Evolutionary conservation across 2,888 invertebrate genomes (phyloP).

Genomic region (Rhamphomyia laevipes): DNA sequence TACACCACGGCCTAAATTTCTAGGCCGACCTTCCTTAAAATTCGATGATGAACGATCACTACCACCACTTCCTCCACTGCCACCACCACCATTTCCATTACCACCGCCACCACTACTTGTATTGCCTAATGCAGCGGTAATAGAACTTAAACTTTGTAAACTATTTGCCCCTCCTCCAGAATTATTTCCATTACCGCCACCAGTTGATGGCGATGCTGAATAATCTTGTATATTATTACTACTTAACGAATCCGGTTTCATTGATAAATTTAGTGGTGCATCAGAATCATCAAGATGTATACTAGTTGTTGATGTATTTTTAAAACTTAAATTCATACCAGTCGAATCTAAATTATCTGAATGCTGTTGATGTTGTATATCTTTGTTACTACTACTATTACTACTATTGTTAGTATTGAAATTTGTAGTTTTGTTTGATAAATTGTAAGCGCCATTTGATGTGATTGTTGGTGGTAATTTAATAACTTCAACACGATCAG

Average conservation of each 20-base stretch:
- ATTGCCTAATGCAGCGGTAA: slow-evolving; percentile 34
- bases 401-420: too few relatives aligned
- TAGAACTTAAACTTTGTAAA: slow-evolving; percentile 36
- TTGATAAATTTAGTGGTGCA: slow-evolving; percentile 69
- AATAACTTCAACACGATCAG: slow-evolving; percentile 70
- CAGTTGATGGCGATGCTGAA: slow-evolving; percentile 8
- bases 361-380: slow-evolving; percentile 16
- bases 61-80: slow-evolving; percentile 17
- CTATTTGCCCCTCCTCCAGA: slow-evolving; percentile 26
- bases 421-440: slow-evolving; percentile 34
- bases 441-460: slow-evolving; percentile 41
- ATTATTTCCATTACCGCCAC: slow-evolving; percentile 5
- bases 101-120: slow-evolving; percentile 20
- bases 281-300: slow-evolving; percentile 49
- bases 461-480: slow-evolving; percentile 59
- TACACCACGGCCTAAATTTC: slow-evolving; percentile 75
- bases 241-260: slow-evolving; percentile 47
- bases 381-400: neutral
- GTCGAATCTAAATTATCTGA: slow-evolving; percentile 23
- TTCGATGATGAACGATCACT: slow-evolving; percentile 21
- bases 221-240: slow-evolving; percentile 11
- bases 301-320: slow-evolving; percentile 26
- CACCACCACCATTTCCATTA: slow-evolving; percentile 21
- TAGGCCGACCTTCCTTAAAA: slow-evolving; percentile 63
- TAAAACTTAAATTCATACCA: slow-evolving; percentile 34